Percentiles rank a stretch among this genome's conserved stretches.
Evolutionary conservation across 2,888 invertebrate species (phyloP).

Genomic region (Drosophila tripunctata): DNA sequence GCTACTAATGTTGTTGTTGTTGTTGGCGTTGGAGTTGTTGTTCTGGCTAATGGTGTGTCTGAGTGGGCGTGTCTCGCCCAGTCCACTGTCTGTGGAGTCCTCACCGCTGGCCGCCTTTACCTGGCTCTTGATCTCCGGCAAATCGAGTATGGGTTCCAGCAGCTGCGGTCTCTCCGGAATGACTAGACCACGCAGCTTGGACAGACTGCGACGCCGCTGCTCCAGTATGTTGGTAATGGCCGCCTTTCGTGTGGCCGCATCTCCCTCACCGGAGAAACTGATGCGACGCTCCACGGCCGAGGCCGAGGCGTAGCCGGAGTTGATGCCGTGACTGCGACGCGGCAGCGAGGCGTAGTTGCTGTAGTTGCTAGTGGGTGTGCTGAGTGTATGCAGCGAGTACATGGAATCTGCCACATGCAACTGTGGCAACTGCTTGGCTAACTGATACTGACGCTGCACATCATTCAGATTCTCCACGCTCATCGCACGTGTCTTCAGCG

Average conservation of each 20-base stretch:
- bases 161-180: constrained; percentile 90
- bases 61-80: constrained; percentile 67
- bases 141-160: constrained; percentile 87
- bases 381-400: constrained; percentile 82
- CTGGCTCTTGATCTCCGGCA: constrained; percentile 93
- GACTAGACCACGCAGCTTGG: constrained; percentile 93
- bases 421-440: constrained; percentile 79
- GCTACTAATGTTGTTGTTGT: constrained; percentile 39
- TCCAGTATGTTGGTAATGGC: constrained; percentile 91
- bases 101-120: constrained; percentile 83
- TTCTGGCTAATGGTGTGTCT: neutral
- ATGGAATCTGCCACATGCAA: constrained; percentile 82
- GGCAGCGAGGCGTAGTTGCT: constrained; percentile 60
- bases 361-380: constrained; percentile 73
- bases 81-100: constrained; percentile 78
- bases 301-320: constrained; percentile 72
- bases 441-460: constrained; percentile 79
- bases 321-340: constrained; percentile 55
- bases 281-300: constrained; percentile 83
- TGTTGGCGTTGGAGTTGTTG: neutral
- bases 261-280: constrained; percentile 80
- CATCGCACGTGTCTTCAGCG: constrained; percentile 85
- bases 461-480: constrained; percentile 86
- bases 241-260: constrained; percentile 86
- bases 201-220: constrained; percentile 92